phyloP scores from a whole-genome alignment of 2,888 invertebrate genomes.

The Plutella xylostella region DNA sequence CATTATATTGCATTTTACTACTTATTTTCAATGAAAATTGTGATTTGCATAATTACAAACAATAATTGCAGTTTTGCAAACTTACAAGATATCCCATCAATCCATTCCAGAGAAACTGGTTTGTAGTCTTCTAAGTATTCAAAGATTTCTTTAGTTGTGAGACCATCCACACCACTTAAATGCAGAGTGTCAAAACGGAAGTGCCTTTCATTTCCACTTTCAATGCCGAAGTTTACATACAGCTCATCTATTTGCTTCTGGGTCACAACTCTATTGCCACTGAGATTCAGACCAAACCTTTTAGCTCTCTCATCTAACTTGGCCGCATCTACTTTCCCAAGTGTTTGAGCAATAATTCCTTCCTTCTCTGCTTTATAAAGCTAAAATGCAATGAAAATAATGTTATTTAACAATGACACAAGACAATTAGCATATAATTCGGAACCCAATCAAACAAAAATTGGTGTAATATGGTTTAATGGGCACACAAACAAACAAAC shows the following conservation, averaged over 20 bases:
- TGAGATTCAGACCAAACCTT: slow-evolving; percentile 54
- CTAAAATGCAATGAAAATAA: slow-evolving; percentile 25
- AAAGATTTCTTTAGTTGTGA: slow-evolving; percentile 83
- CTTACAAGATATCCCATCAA: slow-evolving; percentile 82
- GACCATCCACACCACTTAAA: slow-evolving; percentile 78
- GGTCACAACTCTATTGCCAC: slow-evolving; percentile 50
- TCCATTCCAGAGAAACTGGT: slow-evolving; percentile 85
- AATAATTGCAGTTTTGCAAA: no score
- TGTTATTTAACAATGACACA: not conserved
- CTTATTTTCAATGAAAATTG: not conserved
- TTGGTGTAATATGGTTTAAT: not conserved
- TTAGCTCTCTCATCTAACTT: slow-evolving; percentile 57
- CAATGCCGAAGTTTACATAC: slow-evolving; percentile 52
- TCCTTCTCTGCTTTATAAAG: slow-evolving; percentile 43
- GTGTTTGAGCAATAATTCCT: slow-evolving; percentile 38
- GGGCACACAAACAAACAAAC: no score
- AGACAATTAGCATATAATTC: not conserved
- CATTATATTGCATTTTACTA: not conserved
- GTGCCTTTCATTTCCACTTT: slow-evolving; percentile 70
- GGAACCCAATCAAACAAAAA: not conserved
- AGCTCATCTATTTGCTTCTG: slow-evolving; percentile 60
- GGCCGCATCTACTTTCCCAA: slow-evolving; percentile 51
- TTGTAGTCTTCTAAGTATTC: slow-evolving; percentile 82
- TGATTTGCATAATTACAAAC: no score
- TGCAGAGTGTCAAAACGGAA: slow-evolving; percentile 80